Conservation (phyloP, 2,113 vertebrate species). For the Aptenodytes forsteri region DNA sequence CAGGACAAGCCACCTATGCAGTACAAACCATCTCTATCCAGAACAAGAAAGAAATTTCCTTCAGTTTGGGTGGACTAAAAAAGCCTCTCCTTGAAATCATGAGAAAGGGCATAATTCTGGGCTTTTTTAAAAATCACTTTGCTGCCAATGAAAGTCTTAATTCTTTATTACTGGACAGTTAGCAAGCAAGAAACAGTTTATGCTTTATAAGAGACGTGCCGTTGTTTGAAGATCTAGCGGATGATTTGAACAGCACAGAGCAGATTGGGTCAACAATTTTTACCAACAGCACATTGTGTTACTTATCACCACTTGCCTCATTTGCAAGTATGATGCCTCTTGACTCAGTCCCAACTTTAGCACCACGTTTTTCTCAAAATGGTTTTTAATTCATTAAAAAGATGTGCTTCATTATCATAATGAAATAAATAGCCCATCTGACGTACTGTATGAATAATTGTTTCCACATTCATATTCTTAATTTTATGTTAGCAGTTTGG, state of each 20-base stretch:
- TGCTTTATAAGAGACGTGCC: background rate
- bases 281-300: background rate
- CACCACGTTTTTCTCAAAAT: constrained; percentile 7
- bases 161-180: background rate
- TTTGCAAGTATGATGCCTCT: constrained; percentile 7
- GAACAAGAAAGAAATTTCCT: background rate
- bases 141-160: background rate
- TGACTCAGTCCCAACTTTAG: background rate
- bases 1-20: background rate
- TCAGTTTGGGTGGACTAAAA: background rate
- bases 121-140: background rate
- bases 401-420: background rate
- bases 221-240: background rate
- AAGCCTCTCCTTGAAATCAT: background rate
- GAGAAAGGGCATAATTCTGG: background rate
- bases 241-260: background rate
- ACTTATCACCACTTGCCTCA: background rate
- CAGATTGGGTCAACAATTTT: background rate
- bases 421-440: background rate
- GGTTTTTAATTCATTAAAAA: constrained; percentile 24
- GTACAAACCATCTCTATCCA: background rate
- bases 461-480: background rate
- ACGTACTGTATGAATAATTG: background rate
- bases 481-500: background rate
- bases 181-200: background rate